Conservation (phyloP, 2,888 invertebrate genomes). For the Brachylomia viminalis region DNA sequence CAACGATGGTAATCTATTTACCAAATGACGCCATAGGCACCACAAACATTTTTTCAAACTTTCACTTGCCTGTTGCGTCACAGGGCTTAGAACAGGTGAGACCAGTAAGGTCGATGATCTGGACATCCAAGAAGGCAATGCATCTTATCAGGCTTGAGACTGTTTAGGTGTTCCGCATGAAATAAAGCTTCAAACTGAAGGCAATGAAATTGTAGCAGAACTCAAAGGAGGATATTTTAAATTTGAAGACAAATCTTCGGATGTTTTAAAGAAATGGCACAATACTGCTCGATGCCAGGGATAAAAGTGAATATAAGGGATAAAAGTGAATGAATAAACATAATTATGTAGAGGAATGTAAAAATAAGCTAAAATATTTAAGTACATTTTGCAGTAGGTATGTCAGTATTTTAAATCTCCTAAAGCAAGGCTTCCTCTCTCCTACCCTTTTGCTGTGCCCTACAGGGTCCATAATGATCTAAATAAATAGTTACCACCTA, state of each 20-base stretch:
- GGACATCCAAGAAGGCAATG: conserved; percentile 14
- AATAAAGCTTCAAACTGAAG: background rate
- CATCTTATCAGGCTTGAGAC: conserved; percentile 21
- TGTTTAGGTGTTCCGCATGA: conserved; percentile 26
- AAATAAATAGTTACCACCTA: no score
- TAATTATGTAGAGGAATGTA: no score
- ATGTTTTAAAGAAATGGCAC: background rate
- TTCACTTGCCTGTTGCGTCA: conserved; percentile 71
- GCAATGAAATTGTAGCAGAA: background rate
- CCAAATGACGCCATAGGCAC: conserved; percentile 52
- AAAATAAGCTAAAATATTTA: no score
- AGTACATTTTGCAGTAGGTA: no score
- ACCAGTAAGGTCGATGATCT: conserved; percentile 59
- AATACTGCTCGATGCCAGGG: background rate
- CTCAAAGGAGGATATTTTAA: background rate
- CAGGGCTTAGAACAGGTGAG: conserved; percentile 50
- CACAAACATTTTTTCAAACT: conserved; percentile 72
- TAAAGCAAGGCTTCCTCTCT: no score
- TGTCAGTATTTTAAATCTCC: no score
- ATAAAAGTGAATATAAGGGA: background rate
- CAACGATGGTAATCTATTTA: conserved; percentile 59
- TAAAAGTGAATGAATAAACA: no score
- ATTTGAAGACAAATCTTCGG: background rate
- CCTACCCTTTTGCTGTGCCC: no score
- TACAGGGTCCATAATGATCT: no score